Evolutionary conservation across 2,888 invertebrate genomes (phyloP), one percentile per base, ranked within the genome.

Genomic region (Sarcophaga variegata): DNA sequence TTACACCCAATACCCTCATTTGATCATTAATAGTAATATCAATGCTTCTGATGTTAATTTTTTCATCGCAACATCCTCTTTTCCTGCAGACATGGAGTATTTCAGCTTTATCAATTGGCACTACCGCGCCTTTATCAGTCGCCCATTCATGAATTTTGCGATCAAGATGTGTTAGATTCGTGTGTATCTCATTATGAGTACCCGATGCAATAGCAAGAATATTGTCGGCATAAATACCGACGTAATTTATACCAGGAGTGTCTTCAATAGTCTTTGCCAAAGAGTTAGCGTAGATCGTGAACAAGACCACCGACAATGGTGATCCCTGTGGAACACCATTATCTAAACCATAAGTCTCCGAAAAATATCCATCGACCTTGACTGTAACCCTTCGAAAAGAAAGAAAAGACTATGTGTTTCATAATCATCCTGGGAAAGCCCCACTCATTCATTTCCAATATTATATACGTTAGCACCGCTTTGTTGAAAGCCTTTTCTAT

Each of bases 131-230:
- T 22, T 22, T 22, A 22, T 22, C 22, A 22, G 22, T 22, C 22
- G 22, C 22, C 22, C 22, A 22, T 22, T 22, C 22, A 22, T 22
- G 74, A 22, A 79, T 45, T 45, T 3, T 37, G 27, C 8, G 37
- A 22, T 85, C 64, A 3, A 81, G 14, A 12, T 22, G 8, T 2
- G 69, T 59, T 1, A 74, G 45, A 60, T 69, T 81, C 5, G 14
- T n/a, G 11, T 5, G 12, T 1, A 76, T 66, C n/a, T n/a, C 45
- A 4, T 62, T 47, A 4, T 62, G 71, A 5, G 47, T 22, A 2
- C 82, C 79, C 4, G 76, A 83, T 14, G 71, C 17, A 2, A 82
- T 22, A 8, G 76, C 82, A 63, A 82, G 82, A 37, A 82, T 67
- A 14, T 85, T 17, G 10, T 22, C 22, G 22, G 22, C 22, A 22